Percentiles rank a stretch among this genome's conserved stretches.
Evolutionary conservation across 2,888 invertebrate species (phyloP).

Genomic region (Coremacera marginata): DNA sequence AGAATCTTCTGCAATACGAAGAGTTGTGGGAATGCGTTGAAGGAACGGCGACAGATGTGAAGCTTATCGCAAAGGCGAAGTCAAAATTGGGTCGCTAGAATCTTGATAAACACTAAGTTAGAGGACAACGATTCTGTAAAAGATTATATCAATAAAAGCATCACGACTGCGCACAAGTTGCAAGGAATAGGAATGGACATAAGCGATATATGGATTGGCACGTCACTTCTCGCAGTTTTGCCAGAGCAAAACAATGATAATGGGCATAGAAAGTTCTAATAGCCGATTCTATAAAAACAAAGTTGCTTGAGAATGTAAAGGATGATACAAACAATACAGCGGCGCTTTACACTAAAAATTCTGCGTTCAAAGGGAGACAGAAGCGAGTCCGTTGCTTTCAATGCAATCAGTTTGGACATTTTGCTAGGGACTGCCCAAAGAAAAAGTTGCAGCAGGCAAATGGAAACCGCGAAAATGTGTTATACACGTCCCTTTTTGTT

Average conservation of each 20-base stretch:
- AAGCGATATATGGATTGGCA: conserved; percentile 43
- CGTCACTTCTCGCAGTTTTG: conserved; percentile 36
- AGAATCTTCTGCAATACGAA: too few species aligned
- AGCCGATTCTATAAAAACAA: conserved; percentile 36
- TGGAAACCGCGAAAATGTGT: too few species aligned
- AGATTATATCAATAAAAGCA: neutral
- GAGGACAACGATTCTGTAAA: too few species aligned
- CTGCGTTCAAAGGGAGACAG: too few species aligned
- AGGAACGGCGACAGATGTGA: neutral
- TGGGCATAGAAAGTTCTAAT: conserved; percentile 43
- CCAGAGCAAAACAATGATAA: conserved; percentile 40
- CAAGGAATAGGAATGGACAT: too few species aligned
- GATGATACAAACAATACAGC: neutral
- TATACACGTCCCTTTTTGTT: too few species aligned
- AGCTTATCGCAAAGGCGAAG: neutral
- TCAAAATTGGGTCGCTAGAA: too few species aligned
- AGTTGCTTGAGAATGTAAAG: conserved; percentile 35
- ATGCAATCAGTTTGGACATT: conserved; percentile 27
- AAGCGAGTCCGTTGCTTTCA: neutral
- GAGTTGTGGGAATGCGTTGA: neutral
- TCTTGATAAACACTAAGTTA: too few species aligned
- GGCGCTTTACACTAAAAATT: too few species aligned
- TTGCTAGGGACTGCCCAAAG: conserved; percentile 27
- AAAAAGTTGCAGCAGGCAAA: too few species aligned
- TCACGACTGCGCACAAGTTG: too few species aligned